Conservation (phyloP, 2,797 vertebrate species). For the Naso thynnoides region DNA sequence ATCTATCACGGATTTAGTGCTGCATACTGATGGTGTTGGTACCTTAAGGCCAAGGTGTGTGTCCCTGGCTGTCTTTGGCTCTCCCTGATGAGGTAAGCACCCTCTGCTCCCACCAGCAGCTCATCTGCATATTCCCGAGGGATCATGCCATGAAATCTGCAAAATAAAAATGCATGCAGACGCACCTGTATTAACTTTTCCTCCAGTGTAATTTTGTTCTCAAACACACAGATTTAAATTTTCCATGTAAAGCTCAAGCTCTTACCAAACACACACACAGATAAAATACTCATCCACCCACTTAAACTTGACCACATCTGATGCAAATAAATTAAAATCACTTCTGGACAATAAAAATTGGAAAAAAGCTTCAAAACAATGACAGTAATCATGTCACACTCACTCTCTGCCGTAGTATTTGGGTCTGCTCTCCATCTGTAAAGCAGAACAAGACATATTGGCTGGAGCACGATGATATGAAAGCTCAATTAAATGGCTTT, state of each 20-base stretch:
- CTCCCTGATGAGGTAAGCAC: constrained; percentile 96
- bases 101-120: constrained; percentile 90
- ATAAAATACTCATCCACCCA: constrained; percentile 26
- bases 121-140: constrained; percentile 94
- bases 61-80: constrained; percentile 96
- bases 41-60: constrained; percentile 96
- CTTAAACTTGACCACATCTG: constrained; percentile 37
- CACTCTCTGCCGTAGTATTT: constrained; percentile 99
- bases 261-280: constrained; percentile 14
- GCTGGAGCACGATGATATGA: constrained; percentile 45
- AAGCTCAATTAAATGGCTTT: constrained; percentile 66
- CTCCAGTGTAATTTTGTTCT: background rate
- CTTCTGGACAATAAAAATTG: background rate
- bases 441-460: constrained; percentile 69
- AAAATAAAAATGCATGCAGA: background rate
- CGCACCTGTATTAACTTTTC: background rate
- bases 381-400: constrained; percentile 81
- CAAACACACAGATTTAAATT: constrained; percentile 9
- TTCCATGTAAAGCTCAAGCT: background rate
- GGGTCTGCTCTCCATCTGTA: constrained; percentile 96
- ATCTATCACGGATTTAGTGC: constrained; percentile 22
- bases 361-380: constrained; percentile 20
- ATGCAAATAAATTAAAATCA: constrained; percentile 28
- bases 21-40: constrained; percentile 41
- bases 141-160: constrained; percentile 95